A percentile compares a stretch with the other conserved stretches of the same genome.
These are phyloP conservation scores for Colletes latitarsis DNA, from an alignment of 1,140 invertebrate genomes.

Conservation along the genomic window DNA sequence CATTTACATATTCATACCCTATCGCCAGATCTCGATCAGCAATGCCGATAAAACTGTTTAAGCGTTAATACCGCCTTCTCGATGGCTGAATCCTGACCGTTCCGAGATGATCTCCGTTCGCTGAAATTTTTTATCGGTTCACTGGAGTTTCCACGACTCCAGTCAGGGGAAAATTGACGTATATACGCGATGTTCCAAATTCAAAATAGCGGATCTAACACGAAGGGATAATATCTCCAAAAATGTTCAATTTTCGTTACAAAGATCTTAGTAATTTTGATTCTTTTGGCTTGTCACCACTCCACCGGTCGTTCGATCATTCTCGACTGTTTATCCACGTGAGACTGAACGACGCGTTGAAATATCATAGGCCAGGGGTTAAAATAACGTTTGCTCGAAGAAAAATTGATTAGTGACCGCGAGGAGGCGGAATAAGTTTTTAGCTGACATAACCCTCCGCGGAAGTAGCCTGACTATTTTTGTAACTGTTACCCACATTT, in stretches of 20 bases:
- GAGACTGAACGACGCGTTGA: conserved; percentile 25
- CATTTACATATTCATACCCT: conserved; percentile 62
- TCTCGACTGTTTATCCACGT: conserved; percentile 51
- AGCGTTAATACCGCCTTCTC: conserved; percentile 46
- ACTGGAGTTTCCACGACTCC: background rate
- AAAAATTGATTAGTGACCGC: conserved; percentile 29
- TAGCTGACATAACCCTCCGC: conserved; percentile 28
- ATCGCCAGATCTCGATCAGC: conserved; percentile 58
- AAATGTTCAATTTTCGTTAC: no score
- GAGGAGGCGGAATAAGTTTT: conserved; percentile 4
- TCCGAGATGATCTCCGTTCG: conserved; percentile 36
- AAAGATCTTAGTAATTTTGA: no score
- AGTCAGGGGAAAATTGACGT: conserved; percentile 7
- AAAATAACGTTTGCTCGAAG: conserved; percentile 55
- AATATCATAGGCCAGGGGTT: conserved; percentile 45
- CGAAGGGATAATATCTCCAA: no score
- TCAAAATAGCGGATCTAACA: no score
- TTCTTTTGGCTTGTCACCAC: background rate
- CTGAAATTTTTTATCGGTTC: conserved; percentile 39
- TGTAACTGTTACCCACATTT: background rate
- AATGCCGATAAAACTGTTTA: conserved; percentile 58
- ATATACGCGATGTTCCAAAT: no score
- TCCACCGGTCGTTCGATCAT: conserved; percentile 9
- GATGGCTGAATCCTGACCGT: background rate
- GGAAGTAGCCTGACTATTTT: conserved; percentile 3